Conservation (phyloP, 2,797 vertebrate species). For the Chaetodon trifasciatus region DNA sequence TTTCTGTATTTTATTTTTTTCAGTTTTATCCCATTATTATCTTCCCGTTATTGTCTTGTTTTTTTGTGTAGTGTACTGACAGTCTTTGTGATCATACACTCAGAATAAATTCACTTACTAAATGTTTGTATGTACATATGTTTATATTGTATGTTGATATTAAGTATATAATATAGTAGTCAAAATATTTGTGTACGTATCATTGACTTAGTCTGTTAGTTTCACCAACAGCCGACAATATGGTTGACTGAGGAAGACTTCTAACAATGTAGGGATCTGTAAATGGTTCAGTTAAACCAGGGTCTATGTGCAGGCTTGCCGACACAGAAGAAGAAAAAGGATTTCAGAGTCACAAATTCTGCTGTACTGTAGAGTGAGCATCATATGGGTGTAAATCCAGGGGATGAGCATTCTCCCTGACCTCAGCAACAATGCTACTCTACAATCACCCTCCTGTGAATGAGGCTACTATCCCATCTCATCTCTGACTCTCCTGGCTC, state of each 20-base stretch:
- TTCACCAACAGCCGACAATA: neutral
- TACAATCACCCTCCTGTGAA: constrained; percentile 50
- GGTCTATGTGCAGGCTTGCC: constrained; percentile 12
- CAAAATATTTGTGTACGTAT: neutral
- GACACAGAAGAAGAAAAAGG: constrained; percentile 37
- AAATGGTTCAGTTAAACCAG: constrained; percentile 15
- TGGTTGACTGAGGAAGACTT: neutral
- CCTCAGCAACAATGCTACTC: constrained; percentile 59
- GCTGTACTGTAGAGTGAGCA: neutral
- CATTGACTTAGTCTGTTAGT: neutral
- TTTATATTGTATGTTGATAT: neutral
- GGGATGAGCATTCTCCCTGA: constrained; percentile 57
- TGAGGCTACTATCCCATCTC: constrained; percentile 45
- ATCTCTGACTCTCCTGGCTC: constrained; percentile 22
- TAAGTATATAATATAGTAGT: neutral
- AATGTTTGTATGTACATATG: no score
- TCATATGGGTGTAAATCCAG: constrained; percentile 54
- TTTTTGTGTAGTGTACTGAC: no score
- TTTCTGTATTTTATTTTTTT: no score
- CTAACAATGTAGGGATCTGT: constrained; percentile 1
- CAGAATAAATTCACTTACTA: no score
- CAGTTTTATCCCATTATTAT: no score
- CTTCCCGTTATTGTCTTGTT: no score
- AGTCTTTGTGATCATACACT: no score
- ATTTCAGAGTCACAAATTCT: constrained; percentile 56